These are phyloP conservation scores for Hepsetus odoe DNA, from an alignment of 2,113 vertebrate genomes.

Conservation along the genomic window DNA sequence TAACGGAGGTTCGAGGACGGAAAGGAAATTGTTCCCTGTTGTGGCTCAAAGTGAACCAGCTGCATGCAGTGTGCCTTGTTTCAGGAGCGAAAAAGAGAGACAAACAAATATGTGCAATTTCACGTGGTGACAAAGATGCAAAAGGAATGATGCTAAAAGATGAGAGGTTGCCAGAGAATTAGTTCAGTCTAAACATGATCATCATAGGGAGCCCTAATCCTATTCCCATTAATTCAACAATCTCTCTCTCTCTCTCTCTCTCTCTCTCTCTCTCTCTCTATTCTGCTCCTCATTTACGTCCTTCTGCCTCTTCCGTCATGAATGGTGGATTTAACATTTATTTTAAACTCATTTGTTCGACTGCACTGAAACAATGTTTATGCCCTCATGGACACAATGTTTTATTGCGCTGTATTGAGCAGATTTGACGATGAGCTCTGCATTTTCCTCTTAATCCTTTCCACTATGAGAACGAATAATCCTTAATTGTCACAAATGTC, in stretches of 20 bases:
- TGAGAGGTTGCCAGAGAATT: slow-evolving; percentile 46
- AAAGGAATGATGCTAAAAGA: slow-evolving; percentile 27
- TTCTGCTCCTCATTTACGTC: background rate
- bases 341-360: slow-evolving; percentile 36
- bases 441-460: slow-evolving; percentile 42
- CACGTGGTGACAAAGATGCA: slow-evolving; percentile 20
- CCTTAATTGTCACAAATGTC: slow-evolving; percentile 52
- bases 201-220: slow-evolving; percentile 43
- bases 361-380: slow-evolving; percentile 45
- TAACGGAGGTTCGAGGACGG: slow-evolving; percentile 10
- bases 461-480: slow-evolving; percentile 41
- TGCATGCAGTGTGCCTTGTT: background rate
- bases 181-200: slow-evolving; percentile 44
- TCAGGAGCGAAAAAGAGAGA: background rate
- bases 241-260: slow-evolving; percentile 20
- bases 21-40: background rate
- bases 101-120: slow-evolving; percentile 30
- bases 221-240: slow-evolving; percentile 40
- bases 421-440: slow-evolving; percentile 32
- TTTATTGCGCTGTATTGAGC: slow-evolving; percentile 23
- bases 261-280: background rate
- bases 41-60: background rate
- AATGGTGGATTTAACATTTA: slow-evolving; percentile 43
- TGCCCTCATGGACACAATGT: slow-evolving; percentile 36
- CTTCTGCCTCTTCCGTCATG: slow-evolving; percentile 19